Evolutionary conservation across 2,888 invertebrate species (phyloP).

Genomic region (Prenolepis imparis): DNA sequence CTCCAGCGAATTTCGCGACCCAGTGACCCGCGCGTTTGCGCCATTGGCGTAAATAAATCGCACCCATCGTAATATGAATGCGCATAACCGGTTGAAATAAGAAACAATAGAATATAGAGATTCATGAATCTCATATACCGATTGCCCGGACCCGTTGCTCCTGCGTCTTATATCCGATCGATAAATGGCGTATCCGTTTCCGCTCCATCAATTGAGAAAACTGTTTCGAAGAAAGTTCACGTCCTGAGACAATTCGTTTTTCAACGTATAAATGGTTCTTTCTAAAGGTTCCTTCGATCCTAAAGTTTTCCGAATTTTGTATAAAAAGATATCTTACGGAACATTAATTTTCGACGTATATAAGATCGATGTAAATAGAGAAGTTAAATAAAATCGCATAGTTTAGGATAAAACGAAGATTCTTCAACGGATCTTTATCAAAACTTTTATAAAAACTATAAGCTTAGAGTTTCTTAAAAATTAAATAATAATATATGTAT

Average conservation of each 20-base stretch:
- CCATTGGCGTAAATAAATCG: conserved; percentile 50
- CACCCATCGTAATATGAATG: conserved; percentile 32
- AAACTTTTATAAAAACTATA: background rate
- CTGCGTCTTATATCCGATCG: conserved; percentile 15
- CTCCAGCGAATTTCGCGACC: conserved; percentile 41
- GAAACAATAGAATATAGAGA: conserved; percentile 25
- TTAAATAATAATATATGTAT: conserved; percentile 7
- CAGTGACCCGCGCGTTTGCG: conserved; percentile 42
- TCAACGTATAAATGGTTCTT: conserved; percentile 8
- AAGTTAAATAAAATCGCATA: background rate
- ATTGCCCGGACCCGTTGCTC: background rate
- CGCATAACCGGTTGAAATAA: conserved; percentile 44
- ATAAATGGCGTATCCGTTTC: conserved; percentile 34
- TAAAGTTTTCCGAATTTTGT: conserved; percentile 27
- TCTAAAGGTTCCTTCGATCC: background rate
- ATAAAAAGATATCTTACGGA: background rate
- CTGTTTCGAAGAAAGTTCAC: conserved; percentile 27
- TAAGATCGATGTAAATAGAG: conserved; percentile 14
- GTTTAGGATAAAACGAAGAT: background rate
- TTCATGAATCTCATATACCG: conserved; percentile 39
- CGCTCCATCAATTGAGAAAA: conserved; percentile 31
- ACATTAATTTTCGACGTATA: conserved; percentile 2
- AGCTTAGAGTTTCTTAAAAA: background rate
- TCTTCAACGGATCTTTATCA: background rate
- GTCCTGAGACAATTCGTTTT: conserved; percentile 33